Percentiles rank a stretch among this genome's conserved stretches.
Conservation (phyloP, 37 sponge, comb jelly and placozoan species). For the Haliclona indistincta region DNA sequence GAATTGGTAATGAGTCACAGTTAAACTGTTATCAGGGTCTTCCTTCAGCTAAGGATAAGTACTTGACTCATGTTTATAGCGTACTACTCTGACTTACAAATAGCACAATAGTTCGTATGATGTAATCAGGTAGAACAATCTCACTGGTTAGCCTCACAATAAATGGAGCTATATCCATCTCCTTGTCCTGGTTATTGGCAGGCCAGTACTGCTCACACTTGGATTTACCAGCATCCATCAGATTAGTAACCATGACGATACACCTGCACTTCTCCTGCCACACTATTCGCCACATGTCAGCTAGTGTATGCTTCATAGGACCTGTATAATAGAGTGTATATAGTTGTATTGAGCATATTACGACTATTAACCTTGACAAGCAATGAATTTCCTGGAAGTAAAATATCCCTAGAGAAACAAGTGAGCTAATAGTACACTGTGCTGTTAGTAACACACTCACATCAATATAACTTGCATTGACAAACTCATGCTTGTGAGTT, state of each 20-base stretch:
- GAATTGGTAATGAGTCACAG: conserved; percentile 63
- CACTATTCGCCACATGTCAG: conserved; percentile 72
- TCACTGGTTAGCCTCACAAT: conserved; percentile 38
- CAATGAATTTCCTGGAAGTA: conserved; percentile 61
- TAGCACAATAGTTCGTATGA: conserved; percentile 35
- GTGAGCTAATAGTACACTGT: neutral
- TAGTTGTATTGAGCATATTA: neutral
- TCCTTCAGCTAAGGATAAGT: neutral
- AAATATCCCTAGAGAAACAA: conserved; percentile 53
- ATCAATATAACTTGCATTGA: conserved; percentile 8
- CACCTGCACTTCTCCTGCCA: conserved; percentile 62
- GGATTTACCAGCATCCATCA: conserved; percentile 54
- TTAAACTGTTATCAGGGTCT: too few relatives aligned
- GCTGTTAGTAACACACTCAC: neutral
- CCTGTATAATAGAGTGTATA: conserved; percentile 35
- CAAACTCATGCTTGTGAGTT: neutral
- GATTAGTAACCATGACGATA: conserved; percentile 82
- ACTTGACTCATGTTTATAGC: neutral
- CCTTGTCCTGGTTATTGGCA: neutral
- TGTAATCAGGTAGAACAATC: conserved; percentile 47
- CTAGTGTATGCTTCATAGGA: conserved; percentile 47
- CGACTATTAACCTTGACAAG: conserved; percentile 76
- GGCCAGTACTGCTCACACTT: conserved; percentile 85
- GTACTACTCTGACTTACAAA: neutral
- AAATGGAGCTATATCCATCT: conserved; percentile 48